Evolutionary conservation across 2,797 vertebrate species (phyloP), one percentile per base, ranked within the genome.

Genomic region (Lepus oiostolus): DNA sequence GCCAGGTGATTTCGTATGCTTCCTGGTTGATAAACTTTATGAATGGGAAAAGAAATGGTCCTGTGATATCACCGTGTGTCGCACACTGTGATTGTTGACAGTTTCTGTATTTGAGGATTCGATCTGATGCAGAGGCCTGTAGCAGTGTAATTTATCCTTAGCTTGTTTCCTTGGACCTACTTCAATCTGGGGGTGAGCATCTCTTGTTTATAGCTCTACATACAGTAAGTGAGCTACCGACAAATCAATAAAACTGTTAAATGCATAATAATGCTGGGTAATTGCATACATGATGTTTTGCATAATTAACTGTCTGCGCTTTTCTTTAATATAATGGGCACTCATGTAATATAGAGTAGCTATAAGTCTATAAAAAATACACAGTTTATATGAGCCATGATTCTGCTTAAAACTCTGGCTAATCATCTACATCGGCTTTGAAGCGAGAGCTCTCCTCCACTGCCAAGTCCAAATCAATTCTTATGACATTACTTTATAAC

Each of bases 401-500:
- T 98, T 97, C 98, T 83, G 83, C 85, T 94, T 94, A 96, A 98
- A 98, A 98, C 88, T 97, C 96, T 76, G 96, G 95, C 95, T 97
- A 97, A 98, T 97, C 96, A 96, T 97, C 97, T 95, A 95, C 97
- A 96, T 96, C 30, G 0, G 90, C 90, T 98, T 97, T 97, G 97
- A 97, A 98, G 95, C 92, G 92, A 97, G 93, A 91, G 71, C 81
- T 81, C 95, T 97, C 96, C 92, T 93, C 96, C 96, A 96, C 95
- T 98, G 98, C 97, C 98, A 99, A 98, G 98, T 92, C 95, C 98
- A 98, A 99, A 99, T 99, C 99, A 99, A 99, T 99, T 99, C 99
- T 99, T 99, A 99, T 98, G 98, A 98, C 98, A 99, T 99, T 99
- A 99, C 98, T 98, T 98, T 98, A 98, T 98, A 99, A 99, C 99